Conservation (phyloP, 2,888 invertebrate species). For the Digitonthophagus gazella region DNA sequence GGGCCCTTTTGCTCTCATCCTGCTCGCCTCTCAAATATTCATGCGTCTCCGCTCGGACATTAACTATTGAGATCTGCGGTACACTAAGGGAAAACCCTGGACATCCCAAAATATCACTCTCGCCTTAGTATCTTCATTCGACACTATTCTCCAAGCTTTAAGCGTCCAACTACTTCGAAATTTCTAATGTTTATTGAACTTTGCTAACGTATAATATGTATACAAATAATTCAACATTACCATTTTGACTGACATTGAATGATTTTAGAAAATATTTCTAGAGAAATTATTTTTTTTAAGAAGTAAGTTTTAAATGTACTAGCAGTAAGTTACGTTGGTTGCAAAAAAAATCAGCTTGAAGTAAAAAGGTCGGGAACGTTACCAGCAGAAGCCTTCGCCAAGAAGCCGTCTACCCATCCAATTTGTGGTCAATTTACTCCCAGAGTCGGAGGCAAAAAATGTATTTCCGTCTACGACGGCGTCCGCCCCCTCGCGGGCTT, state of each 20-base stretch:
- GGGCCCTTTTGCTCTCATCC: constrained; percentile 14
- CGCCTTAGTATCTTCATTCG: no score
- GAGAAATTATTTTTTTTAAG: no score
- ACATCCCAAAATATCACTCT: constrained; percentile 57
- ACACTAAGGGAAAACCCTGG: constrained; percentile 33
- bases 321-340: no score
- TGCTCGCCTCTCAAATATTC: constrained; percentile 47
- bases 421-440: background rate
- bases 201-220: no score
- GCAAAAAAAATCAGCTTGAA: no score
- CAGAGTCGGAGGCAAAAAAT: constrained; percentile 27
- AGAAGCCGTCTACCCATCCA: background rate
- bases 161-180: background rate
- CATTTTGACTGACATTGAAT: no score
- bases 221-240: no score
- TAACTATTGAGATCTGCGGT: constrained; percentile 49
- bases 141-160: background rate
- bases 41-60: constrained; percentile 43
- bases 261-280: no score
- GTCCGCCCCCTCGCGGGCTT: constrained; percentile 7
- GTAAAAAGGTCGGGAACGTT: no score
- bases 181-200: no score
- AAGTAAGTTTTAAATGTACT: no score
- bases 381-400: no score
- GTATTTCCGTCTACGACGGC: constrained; percentile 29